These are phyloP conservation scores for Sphenodon punctatus DNA, from an alignment of 2,797 vertebrate genomes.

Conservation along the genomic window DNA sequence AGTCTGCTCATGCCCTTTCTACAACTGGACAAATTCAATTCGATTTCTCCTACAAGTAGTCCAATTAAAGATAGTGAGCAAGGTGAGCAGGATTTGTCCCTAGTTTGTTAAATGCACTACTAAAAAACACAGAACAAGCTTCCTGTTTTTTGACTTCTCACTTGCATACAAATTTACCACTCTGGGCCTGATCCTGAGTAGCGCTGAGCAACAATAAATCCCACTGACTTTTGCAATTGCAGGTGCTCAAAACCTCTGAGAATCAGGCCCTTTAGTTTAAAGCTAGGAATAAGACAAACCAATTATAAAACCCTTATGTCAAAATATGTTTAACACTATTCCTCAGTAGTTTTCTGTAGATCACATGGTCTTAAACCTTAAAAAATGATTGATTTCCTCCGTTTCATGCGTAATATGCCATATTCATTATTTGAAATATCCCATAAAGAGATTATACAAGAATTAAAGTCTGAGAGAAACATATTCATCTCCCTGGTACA, in stretches of 20 bases:
- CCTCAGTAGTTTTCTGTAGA: slow-evolving; percentile 43
- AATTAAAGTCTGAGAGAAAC: slow-evolving; percentile 61
- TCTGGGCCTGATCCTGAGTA: not conserved
- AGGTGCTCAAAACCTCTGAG: not conserved
- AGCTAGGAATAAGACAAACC: too few species aligned
- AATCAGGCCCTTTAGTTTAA: too few species aligned
- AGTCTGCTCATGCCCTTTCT: slow-evolving; percentile 8
- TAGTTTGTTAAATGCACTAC: not conserved
- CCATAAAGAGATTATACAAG: slow-evolving; percentile 70
- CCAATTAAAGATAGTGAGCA: not conserved
- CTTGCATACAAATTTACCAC: not conserved
- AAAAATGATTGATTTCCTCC: slow-evolving; percentile 64
- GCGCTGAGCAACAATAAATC: not conserved
- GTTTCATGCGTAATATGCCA: slow-evolving; percentile 63
- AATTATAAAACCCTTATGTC: slow-evolving; percentile 32
- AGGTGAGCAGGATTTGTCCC: not conserved
- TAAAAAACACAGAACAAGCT: not conserved
- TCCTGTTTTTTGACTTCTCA: slow-evolving; percentile 2
- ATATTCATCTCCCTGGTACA: slow-evolving; percentile 59
- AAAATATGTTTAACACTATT: slow-evolving; percentile 49
- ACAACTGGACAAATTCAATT: not conserved
- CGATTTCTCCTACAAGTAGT: slow-evolving; percentile 7
- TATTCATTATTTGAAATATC: slow-evolving; percentile 67
- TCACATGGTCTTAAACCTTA: slow-evolving; percentile 50
- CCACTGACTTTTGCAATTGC: not conserved